Evolutionary conservation across 1,140 invertebrate species (phyloP).

Genomic region (Drosophila suzukii): DNA sequence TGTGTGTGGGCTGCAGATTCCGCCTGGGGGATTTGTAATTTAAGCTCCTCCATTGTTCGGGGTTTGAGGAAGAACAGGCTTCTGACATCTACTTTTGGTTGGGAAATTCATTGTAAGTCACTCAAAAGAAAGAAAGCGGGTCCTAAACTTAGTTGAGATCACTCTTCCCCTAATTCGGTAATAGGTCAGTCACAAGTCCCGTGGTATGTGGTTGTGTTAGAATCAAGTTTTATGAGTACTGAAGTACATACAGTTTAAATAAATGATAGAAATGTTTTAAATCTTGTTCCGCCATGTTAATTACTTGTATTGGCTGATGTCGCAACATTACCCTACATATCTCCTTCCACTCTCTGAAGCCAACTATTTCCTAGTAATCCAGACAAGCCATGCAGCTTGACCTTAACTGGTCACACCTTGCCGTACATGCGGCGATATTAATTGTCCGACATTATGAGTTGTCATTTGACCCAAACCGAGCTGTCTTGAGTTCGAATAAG

Average conservation of each 20-base stretch:
- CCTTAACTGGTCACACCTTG: constrained; percentile 41
- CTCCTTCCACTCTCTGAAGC: neutral
- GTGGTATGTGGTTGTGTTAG: too few relatives aligned
- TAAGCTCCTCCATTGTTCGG: constrained; percentile 45
- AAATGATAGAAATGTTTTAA: too few relatives aligned
- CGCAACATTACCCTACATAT: neutral
- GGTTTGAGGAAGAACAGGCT: constrained; percentile 3
- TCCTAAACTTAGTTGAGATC: neutral
- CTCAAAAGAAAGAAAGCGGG: constrained; percentile 1
- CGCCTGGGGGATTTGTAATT: constrained; percentile 42
- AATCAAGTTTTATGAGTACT: too few relatives aligned
- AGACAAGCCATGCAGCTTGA: constrained; percentile 11
- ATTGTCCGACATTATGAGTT: constrained; percentile 77
- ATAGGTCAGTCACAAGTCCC: neutral
- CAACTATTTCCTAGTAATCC: constrained; percentile 17
- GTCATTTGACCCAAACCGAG: constrained; percentile 73
- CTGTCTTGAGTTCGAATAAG: constrained; percentile 75
- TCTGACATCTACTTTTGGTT: constrained; percentile 1
- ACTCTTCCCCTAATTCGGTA: neutral
- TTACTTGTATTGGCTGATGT: constrained; percentile 2
- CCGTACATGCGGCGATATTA: constrained; percentile 57
- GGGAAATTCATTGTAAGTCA: neutral
- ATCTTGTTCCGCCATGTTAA: neutral
- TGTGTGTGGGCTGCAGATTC: constrained; percentile 50
- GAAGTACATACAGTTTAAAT: too few relatives aligned